phyloP scores from a whole-genome alignment of 2,797 vertebrate genomes.

The Valencia hispanica region DNA sequence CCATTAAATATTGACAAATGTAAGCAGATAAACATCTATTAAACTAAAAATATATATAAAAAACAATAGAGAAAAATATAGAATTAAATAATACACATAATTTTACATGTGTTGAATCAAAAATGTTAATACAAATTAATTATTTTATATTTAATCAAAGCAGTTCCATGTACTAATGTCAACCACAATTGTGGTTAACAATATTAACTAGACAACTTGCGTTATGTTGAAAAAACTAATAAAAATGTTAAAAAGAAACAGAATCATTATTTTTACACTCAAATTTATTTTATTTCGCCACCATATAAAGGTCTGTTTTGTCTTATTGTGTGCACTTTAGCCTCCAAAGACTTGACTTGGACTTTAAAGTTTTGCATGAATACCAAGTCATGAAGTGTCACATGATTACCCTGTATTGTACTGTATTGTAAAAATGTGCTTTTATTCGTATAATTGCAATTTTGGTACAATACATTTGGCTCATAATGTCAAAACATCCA shows the following conservation, averaged over 20 bases:
- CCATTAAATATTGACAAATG: background rate
- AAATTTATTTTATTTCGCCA: background rate
- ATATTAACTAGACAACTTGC: background rate
- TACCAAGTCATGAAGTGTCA: background rate
- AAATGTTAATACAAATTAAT: background rate
- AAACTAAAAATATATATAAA: no score
- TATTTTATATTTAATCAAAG: background rate
- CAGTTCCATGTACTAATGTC: background rate
- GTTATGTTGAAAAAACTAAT: background rate
- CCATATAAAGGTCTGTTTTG: background rate
- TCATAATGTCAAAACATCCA: background rate
- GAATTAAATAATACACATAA: no score
- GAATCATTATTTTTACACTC: background rate
- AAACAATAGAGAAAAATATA: no score
- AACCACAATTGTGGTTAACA: background rate
- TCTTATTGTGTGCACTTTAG: background rate
- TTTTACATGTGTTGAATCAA: no score
- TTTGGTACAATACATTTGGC: background rate
- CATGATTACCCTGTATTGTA: background rate
- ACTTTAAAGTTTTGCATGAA: background rate
- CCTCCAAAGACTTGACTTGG: background rate
- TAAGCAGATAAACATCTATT: background rate
- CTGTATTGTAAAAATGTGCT: background rate
- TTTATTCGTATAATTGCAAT: background rate
- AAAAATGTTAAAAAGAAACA: background rate